Base-by-base conservation (phyloP, 2,797 vertebrate genomes). In the Chelmon rostratus region DNA sequence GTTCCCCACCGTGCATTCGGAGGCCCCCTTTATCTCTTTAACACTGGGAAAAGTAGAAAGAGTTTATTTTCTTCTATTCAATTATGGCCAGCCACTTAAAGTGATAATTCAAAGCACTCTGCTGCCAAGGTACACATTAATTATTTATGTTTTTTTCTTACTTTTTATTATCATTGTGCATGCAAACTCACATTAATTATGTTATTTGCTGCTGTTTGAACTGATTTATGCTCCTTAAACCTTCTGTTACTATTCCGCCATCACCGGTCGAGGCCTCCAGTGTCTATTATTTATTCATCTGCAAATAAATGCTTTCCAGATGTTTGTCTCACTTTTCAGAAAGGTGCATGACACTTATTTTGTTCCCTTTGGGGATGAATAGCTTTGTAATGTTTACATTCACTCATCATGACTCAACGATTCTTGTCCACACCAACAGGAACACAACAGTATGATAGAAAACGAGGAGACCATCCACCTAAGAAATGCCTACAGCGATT, bases 1-100 rank as follows among this genome's bases (percentile, higher is more conserved):
- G n/a, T 75, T 86, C 42, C 65, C 71, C 40, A 16, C 50, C 21
- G 10, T 44, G 9, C 49, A 63, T 74, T 84, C 64, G 16, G 61
- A 9, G 8, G n/a, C 19, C 35, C 40, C 35, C 40, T 61, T 87
- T 85, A 89, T 91, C 81, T 76, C 46, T 66, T 46, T 50, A 50
- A 73, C 56, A 52, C 33, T 8, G 57, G 65, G 35, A 70, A 78
- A 54, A 73, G 13, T n/a, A 46, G 47, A 44, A 25, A 67, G 6
- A 49, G 47, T 54, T 61, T 46, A 18, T 56, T 73, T 56, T 69
- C n/a, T 52, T 63, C 25, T 64, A 2, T 70, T 82, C 33, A 58
- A 10, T 76, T 72, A 21, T 12, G 12, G 69, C 11, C 8, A 8
- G 3, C 47, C 37, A 42, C 50, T 64, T 49, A 33, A 53, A 68